Evolutionary conservation across 1,140 invertebrate species (phyloP), one percentile per base, ranked within the genome.

Genomic region (Drosophila bifasciata): DNA sequence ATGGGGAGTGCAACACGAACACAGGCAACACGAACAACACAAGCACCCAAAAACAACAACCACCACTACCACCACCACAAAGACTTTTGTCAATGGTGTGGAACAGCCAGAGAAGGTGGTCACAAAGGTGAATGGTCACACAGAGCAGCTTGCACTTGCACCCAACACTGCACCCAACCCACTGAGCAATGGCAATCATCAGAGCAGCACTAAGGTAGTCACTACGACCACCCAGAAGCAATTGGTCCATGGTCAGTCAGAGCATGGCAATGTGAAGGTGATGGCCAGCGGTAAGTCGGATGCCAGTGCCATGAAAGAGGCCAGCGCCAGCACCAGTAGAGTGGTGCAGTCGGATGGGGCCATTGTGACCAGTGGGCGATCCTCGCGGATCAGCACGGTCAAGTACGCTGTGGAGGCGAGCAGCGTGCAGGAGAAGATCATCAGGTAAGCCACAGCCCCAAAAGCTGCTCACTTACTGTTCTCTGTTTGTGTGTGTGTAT

Each of bases 321-420:
- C 64, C 5, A 69, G 39, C 7, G 23, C 51, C 5, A 74, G 66
- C 51, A 84, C 63, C 39, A 72, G 74, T 19, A 69, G 58, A 0
- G 64, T 81, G 49, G 71, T 88, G 40, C 74, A 70, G 4, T n/a
- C 67, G 0, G 90, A 91, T 40, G 90, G 86, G 15, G 76, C 70
- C 45, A 70, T 89, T 11, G 68, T 85, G 5, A 89, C 72, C 64
- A 91, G 79, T 11, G 69, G 70, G 5, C 51, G 79, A 15, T 70
- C 83, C 36, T 51, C 68, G 3, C 73, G 75, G 44, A 68, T 68
- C 19, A 67, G 68, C 19, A 79, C 70, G 16, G 52, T 89, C 6
- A 88, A 91, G 77, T 91, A 91, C 67, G 79, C 79, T 76, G 86
- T 91, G 40, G 83, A 83, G 69, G 89, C 90, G 17, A 89, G 86